Evolutionary conservation across 2,888 invertebrate species (phyloP), one percentile per base, ranked within the genome.

Genomic region (Pristionchus japonicus): DNA sequence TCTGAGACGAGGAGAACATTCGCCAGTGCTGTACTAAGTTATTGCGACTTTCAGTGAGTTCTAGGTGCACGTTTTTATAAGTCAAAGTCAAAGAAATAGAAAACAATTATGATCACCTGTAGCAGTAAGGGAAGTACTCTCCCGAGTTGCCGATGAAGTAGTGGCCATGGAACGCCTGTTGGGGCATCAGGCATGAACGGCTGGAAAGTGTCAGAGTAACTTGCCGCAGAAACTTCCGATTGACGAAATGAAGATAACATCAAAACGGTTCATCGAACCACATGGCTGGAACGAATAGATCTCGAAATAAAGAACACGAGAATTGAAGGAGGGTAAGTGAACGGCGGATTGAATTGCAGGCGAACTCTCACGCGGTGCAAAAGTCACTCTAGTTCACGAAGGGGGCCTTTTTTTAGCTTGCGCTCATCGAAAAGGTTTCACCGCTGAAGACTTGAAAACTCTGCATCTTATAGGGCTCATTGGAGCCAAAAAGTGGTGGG

Each of bases 101-200:
- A 15, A 4, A 1, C 31, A 49, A 17, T 15, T 13, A 1, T 11
- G 7, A 20, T 4, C 11, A 83, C 82, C 82, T 49, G 52, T 83
- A 83, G 52, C 82, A 83, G 37, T 83, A 83, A 11, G 82, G 82
- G 52, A 83, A 83, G 52, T 83, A 83, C 52, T 83, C 82, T 17
- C 82, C 82, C 34, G 82, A 83, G 31, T 83, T 27, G 11, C 82
- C 82, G 34, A 83, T 83, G 34, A 83, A 52, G 34, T 83, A 83
- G 23, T 15, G 9, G 49, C 82, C 82, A 31, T 83, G 34, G 52
- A 83, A 83, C 31, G 52, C n/a, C 77, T 43, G 17, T 3, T n/a
- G 40, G 47, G 9, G 9, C 77, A 77, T 77, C 77, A 77, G 27
- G 43, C 67, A 67, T 67, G 9, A 9, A 67, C 1, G 43, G 7